Evolutionary conservation across 2,797 vertebrate species (phyloP).

Genomic region (Tinamus major): DNA sequence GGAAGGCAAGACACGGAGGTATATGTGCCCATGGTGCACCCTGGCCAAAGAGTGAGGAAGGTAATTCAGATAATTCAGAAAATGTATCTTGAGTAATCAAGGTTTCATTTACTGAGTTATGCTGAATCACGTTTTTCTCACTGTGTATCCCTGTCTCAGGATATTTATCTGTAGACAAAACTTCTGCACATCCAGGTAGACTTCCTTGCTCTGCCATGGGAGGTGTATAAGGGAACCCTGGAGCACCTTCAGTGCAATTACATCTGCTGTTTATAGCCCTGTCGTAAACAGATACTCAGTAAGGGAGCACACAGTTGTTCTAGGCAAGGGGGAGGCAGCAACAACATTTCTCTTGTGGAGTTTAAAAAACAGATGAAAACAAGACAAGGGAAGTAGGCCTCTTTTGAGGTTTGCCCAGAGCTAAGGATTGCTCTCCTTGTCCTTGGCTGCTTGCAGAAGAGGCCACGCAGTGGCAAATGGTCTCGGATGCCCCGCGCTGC

Average conservation of each 20-base stretch:
- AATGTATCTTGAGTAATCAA: background rate
- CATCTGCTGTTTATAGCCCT: background rate
- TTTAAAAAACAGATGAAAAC: background rate
- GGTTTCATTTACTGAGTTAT: background rate
- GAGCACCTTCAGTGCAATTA: background rate
- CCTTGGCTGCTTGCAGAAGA: conserved; percentile 6
- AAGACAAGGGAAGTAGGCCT: background rate
- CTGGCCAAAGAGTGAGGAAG: background rate
- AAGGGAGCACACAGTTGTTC: background rate
- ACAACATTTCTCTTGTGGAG: background rate
- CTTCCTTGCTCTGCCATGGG: background rate
- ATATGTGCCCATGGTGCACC: background rate
- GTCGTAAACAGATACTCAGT: background rate
- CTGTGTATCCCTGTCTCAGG: background rate
- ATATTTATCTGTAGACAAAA: background rate
- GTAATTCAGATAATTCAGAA: background rate
- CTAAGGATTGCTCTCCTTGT: background rate
- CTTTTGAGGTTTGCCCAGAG: background rate
- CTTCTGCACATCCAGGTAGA: background rate
- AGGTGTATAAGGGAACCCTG: background rate
- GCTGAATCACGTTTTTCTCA: background rate
- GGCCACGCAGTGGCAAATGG: background rate
- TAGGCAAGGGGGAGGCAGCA: background rate
- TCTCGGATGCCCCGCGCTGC: background rate
- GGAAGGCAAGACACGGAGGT: background rate